These are phyloP conservation scores for Amitus sp. DNA, from an alignment of 2,888 invertebrate species.

Conservation along the genomic window DNA sequence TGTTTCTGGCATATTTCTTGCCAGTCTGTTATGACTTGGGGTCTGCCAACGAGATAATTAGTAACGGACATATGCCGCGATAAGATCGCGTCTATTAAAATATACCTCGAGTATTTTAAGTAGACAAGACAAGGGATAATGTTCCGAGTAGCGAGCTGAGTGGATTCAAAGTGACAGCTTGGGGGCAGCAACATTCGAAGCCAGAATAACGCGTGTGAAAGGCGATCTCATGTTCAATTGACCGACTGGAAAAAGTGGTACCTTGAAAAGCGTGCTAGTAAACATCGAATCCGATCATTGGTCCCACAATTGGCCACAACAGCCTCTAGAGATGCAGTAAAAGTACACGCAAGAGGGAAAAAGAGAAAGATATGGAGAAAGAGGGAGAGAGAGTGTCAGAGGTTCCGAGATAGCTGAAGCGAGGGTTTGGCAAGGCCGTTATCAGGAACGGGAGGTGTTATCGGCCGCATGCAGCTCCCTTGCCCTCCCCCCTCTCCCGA, in stretches of 20 bases:
- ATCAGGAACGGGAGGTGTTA: conserved; percentile 61
- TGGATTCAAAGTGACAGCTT: conserved; percentile 31
- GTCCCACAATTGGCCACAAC: no score
- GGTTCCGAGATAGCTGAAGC: conserved; percentile 37
- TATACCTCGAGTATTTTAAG: conserved; percentile 20
- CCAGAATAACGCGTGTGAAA: conserved; percentile 19
- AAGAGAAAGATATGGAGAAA: no score
- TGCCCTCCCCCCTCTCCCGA: conserved; percentile 43
- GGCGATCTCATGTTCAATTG: no score
- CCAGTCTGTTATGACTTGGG: conserved; percentile 8
- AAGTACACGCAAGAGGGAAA: no score
- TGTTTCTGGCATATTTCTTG: not conserved
- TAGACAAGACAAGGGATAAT: conserved; percentile 22
- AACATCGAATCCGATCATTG: no score
- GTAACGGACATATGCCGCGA: conserved; percentile 18
- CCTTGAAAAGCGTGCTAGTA: no score
- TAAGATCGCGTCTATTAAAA: conserved; percentile 30
- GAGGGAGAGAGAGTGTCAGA: conserved; percentile 13
- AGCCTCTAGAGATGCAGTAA: no score
- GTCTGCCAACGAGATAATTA: conserved; percentile 23
- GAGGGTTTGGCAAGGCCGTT: conserved; percentile 62
- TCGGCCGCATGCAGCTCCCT: conserved; percentile 64
- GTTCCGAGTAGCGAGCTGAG: conserved; percentile 15
- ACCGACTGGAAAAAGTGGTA: no score
- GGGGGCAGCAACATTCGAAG: conserved; percentile 7